These are phyloP conservation scores for Temnopleurus reevesii DNA, from an alignment of 53 echinoderm and acorn worm species.

Conservation along the genomic window DNA sequence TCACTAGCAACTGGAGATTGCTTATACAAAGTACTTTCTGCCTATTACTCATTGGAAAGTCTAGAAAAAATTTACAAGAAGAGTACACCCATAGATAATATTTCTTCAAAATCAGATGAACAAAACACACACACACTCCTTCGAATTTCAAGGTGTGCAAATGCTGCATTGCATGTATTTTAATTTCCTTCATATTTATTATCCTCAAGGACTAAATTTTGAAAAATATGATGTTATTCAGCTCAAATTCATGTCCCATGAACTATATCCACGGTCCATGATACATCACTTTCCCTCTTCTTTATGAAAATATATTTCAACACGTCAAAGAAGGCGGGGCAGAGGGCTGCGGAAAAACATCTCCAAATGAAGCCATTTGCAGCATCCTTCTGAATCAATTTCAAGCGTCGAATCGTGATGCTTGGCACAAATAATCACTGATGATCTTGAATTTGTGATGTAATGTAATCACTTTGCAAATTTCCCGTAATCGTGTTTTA, in stretches of 20 bases:
- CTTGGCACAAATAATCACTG: background rate
- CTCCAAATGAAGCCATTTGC: slow-evolving; percentile 14
- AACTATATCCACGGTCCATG: background rate
- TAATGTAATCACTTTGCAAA: slow-evolving; percentile 52
- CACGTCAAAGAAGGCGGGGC: background rate
- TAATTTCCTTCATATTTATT: too few species aligned
- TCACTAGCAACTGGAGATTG: too few species aligned
- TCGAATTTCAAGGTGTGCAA: too few species aligned
- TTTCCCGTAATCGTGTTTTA: slow-evolving; percentile 26
- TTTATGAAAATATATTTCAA: background rate
- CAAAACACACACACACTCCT: too few species aligned
- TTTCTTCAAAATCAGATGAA: too few species aligned
- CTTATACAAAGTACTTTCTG: too few species aligned
- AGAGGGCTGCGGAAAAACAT: background rate
- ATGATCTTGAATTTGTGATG: slow-evolving; percentile 43
- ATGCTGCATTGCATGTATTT: too few species aligned
- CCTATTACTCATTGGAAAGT: too few species aligned
- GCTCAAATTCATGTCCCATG: background rate
- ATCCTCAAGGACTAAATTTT: too few species aligned
- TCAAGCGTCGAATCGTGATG: background rate
- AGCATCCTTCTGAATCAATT: background rate
- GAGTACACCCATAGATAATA: too few species aligned
- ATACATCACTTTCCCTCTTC: background rate
- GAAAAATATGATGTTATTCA: slow-evolving; percentile 21
- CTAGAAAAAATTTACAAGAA: too few species aligned